Base-by-base conservation (phyloP, 2,113 vertebrate genomes). In the Microtus richardsoni region DNA sequence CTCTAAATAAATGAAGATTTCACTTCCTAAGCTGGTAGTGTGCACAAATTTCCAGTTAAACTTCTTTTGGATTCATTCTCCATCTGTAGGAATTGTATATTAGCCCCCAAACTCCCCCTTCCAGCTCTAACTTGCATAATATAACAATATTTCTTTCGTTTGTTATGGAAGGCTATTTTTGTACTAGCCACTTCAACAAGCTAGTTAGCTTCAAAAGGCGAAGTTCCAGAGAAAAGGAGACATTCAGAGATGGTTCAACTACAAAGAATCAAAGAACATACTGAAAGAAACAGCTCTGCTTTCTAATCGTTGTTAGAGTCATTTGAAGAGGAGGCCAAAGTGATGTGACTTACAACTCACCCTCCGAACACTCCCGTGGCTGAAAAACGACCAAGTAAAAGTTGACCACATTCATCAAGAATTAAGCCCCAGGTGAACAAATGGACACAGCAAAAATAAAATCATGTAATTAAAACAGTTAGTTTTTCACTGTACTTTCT, bases 261-360 rank as follows among this genome's bases (percentile, higher is more conserved):
- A 47, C 44, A 88, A 95, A 88, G 44, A 79, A 24, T 60, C 44
- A 88, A 95, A 88, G 44, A 74, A 24, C 49, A 4, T 33, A 24
- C 77, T 64, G 68, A 87, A 70, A 60, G 77, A 91, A 79, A 80
- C 68, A 82, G 12, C 4, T 79, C 6, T 52, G 10, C 60, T 49
- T 68, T 78, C 47, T 41, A 58, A 54, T 64, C 28, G 89, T 94
- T 70, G 33, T 86, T 60, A 78, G 78, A 91, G 77, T 86, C 73
- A n/a, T 79, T 78, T 52, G 88, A 73, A 89, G 78, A 93, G 33
- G 41, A 82, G 58, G 66, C 58, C 85, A 91, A 95, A 89, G 28
- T 68, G 16, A 11, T 30, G 24, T 13, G 36, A 75, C 7, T 58
- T 78, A 28, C 26, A 71, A 16, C 24, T 71, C n/a, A 83, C 77